Evolutionary conservation across 2,113 vertebrate genomes (phyloP), one percentile per base, ranked within the genome.

Genomic region (Phaethon lepturus): DNA sequence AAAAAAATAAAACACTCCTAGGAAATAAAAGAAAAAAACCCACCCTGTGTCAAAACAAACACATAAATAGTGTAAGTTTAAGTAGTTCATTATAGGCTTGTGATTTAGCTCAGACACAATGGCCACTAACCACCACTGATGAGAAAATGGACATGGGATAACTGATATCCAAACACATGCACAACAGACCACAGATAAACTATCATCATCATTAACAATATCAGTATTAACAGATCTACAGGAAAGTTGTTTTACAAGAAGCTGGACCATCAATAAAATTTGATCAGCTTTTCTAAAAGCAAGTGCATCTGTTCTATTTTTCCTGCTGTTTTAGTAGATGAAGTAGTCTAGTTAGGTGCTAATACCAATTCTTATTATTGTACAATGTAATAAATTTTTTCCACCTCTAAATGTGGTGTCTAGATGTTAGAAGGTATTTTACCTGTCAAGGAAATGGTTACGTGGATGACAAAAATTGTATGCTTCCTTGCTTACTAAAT

Each of bases 1-100:
- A 45, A 7, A 59, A 26, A 45, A 18, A 1, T 6, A 18, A 26
- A 44, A 63, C 53, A 7, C 0, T 1, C 11, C 24, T 6, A 16
- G 22, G 35, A 68, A 62, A 20, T 15, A 29, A 35, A 56, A 35
- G 15, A 33, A 38, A 49, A 23, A 25, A 35, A 19, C 4, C 18
- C 2, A 29, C 8, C 2, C 12, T 40, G 4, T 7, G 9, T 23
- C 73, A 38, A 87, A 87, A 73, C 10, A 44, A 66, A 31, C 9
- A 53, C 6, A 49, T 19, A 52, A 40, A 26, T 49, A 68, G 1
- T 2, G 1, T 38, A 42, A 55, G 4, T 77, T 85, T 49, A 67
- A 38, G 19, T 53, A 1, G 5, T 58, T 79, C 7, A 8, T n/a
- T 64, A 11, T 10, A 45, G 11, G 10, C 8, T 11, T 38, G 17